Percentiles rank a stretch among this genome's conserved stretches.
Evolutionary conservation across 2,888 invertebrate genomes (phyloP).

Genomic region (Leptopilina syphax): DNA sequence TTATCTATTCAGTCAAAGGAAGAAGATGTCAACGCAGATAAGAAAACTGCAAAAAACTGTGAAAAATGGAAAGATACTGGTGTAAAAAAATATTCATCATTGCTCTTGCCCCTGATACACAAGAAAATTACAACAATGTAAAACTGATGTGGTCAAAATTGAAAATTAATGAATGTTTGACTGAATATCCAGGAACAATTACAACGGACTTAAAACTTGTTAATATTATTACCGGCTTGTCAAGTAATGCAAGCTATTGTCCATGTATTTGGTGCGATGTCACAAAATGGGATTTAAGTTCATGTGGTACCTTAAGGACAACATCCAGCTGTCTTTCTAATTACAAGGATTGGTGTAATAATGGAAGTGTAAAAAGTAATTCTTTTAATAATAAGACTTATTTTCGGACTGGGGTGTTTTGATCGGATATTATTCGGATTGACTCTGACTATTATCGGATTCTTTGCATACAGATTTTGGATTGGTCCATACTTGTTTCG

Average conservation of each 20-base stretch:
- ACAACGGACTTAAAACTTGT: slow-evolving; percentile 15
- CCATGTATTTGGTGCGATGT: slow-evolving; percentile 14
- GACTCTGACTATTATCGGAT: no score
- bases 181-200: slow-evolving; percentile 15
- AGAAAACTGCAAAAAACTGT: neutral
- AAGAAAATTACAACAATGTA: slow-evolving; percentile 17
- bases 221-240: slow-evolving; percentile 10
- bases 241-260: slow-evolving; percentile 10
- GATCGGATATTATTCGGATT: no score
- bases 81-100: slow-evolving; percentile 5
- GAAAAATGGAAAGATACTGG: neutral
- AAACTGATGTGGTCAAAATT: slow-evolving; percentile 16
- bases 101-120: slow-evolving; percentile 8
- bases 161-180: slow-evolving; percentile 3
- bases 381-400: no score
- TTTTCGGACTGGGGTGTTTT: no score
- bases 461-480: no score
- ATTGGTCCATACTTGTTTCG: no score
- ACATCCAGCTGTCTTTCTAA: slow-evolving; percentile 16
- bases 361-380: slow-evolving; percentile 22
- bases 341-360: neutral
- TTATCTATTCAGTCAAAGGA: slow-evolving; percentile 13
- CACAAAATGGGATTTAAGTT: slow-evolving; percentile 19
- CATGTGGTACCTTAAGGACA: slow-evolving; percentile 10
- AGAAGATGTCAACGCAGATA: neutral